These are phyloP conservation scores for Spinibarbus caldwelli DNA, from an alignment of 2,797 vertebrate genomes.

Conservation along the genomic window DNA sequence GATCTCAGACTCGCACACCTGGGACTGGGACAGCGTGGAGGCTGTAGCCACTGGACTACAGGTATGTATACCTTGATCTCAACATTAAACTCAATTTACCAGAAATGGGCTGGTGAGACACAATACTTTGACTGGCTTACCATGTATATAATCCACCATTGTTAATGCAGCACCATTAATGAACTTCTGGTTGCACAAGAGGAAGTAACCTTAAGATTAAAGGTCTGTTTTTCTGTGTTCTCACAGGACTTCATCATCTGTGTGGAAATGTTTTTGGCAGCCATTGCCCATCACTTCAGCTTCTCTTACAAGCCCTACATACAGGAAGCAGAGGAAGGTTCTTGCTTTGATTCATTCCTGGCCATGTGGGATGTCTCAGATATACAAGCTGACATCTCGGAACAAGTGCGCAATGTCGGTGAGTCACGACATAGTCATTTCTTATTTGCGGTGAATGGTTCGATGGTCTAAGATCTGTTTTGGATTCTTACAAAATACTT, in stretches of 20 bases:
- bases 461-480: background rate
- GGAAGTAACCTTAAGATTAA: constrained; percentile 20
- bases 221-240: background rate
- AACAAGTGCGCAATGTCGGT: constrained; percentile 98
- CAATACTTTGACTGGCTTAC: background rate
- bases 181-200: background rate
- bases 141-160: background rate
- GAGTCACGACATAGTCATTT: constrained; percentile 67
- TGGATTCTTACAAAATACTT: background rate
- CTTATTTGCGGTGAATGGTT: background rate
- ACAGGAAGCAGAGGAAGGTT: constrained; percentile 94
- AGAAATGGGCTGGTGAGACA: background rate
- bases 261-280: constrained; percentile 97
- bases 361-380: constrained; percentile 99
- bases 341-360: constrained; percentile 96
- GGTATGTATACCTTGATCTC: constrained; percentile 69
- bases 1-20: constrained; percentile 89
- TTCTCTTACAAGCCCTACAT: constrained; percentile 98
- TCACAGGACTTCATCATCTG: constrained; percentile 96
- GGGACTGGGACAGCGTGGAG: constrained; percentile 97
- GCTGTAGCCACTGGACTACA: constrained; percentile 96
- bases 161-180: background rate
- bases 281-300: constrained; percentile 95
- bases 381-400: constrained; percentile 93
- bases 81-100: background rate